Conservation (phyloP, 2,888 invertebrate genomes). For the Metopia argyrocephala region DNA sequence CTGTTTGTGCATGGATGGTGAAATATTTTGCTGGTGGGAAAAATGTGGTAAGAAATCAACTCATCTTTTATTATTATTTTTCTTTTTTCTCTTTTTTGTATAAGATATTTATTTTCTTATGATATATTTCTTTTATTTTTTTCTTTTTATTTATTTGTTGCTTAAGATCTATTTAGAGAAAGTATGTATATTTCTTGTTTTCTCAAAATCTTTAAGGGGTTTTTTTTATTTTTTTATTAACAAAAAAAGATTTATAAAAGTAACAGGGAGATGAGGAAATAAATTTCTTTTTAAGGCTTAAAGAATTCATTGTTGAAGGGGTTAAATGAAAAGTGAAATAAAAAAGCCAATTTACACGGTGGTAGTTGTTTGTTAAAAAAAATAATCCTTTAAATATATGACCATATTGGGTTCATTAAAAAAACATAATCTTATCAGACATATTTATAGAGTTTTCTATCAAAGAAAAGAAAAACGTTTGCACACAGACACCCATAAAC, state of each 20-base stretch:
- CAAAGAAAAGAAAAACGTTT: no score
- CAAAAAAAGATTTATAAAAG: no score
- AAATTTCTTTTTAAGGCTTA: no score
- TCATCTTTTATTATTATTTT: conserved; percentile 20
- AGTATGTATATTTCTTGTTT: no score
- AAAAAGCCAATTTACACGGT: background rate
- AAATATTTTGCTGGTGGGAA: conserved; percentile 85
- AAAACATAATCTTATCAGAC: background rate
- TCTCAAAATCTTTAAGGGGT: no score
- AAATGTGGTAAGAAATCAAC: conserved; percentile 79
- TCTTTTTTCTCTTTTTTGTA: background rate
- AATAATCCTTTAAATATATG: background rate
- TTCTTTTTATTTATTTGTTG: background rate
- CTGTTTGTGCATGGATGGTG: conserved; percentile 83
- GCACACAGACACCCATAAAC: no score
- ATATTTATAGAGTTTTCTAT: no score
- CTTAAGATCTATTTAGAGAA: no score
- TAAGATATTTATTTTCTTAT: no score
- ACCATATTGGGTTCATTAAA: background rate
- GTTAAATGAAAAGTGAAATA: background rate
- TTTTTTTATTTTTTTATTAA: no score
- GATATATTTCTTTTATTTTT: background rate
- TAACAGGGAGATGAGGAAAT: no score
- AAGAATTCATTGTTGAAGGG: background rate
- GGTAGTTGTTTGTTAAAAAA: background rate